Conservation (phyloP, 2,888 invertebrate species). For the Argyresthia albistria region DNA sequence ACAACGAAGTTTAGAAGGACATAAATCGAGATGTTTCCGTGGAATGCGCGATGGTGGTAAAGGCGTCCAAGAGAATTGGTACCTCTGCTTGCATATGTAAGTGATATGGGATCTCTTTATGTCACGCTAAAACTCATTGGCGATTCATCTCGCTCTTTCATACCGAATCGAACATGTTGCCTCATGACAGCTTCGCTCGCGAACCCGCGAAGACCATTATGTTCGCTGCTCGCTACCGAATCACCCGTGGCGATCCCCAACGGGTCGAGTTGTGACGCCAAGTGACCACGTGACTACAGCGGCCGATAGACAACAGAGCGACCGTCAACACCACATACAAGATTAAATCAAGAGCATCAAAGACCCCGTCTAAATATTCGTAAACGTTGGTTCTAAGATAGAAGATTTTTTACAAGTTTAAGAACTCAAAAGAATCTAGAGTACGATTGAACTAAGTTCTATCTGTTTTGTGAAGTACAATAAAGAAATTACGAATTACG, state of each 20-base stretch:
- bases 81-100: too few species aligned
- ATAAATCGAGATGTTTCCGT: not conserved
- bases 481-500: too few species aligned
- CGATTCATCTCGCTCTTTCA: conserved; percentile 29
- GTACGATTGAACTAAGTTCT: too few species aligned
- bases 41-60: too few species aligned
- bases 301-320: conserved; percentile 20
- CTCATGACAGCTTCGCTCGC: conserved; percentile 67
- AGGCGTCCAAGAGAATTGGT: not conserved
- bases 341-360: not conserved
- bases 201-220: conserved; percentile 65
- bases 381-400: too few species aligned
- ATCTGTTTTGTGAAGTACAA: too few species aligned
- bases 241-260: conserved; percentile 88
- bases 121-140: conserved; percentile 35
- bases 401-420: too few species aligned
- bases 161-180: conserved; percentile 70
- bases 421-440: too few species aligned
- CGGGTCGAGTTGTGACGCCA: conserved; percentile 93
- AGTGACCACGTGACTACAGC: conserved; percentile 90
- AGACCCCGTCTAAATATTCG: not conserved
- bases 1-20: conserved; percentile 22
- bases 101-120: conserved; percentile 8
- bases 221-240: conserved; percentile 63
- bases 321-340: conserved; percentile 6